Conservation (phyloP, 2,888 invertebrate genomes). For the Barypeithes pellucidus region DNA sequence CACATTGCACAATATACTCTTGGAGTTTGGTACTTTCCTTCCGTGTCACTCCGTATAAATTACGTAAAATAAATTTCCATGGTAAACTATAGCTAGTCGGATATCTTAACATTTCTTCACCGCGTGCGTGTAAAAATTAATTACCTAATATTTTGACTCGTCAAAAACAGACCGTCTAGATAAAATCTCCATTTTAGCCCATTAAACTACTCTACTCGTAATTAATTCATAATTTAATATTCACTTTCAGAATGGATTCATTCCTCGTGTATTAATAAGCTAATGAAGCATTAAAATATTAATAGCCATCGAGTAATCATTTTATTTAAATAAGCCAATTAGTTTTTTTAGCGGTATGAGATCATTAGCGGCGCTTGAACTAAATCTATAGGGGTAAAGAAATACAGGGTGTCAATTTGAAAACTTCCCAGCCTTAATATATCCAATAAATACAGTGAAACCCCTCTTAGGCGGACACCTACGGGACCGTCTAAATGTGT, state of each 20-base stretch:
- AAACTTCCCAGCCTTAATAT: too few species aligned
- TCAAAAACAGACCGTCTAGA: not conserved
- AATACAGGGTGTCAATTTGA: too few species aligned
- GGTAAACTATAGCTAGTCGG: too few species aligned
- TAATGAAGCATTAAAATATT: slow-evolving; percentile 42
- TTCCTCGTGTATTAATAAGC: slow-evolving; percentile 42
- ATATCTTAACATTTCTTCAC: too few species aligned
- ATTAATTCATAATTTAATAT: slow-evolving; percentile 44
- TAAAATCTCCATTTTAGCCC: slow-evolving; percentile 4
- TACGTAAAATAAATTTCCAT: too few species aligned
- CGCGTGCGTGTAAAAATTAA: not conserved
- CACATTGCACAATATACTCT: too few species aligned
- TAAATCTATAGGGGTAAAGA: too few species aligned
- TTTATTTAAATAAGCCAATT: slow-evolving; percentile 46
- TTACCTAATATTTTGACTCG: slow-evolving; percentile 4
- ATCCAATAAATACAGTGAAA: too few species aligned
- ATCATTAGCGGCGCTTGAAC: not conserved
- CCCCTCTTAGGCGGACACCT: too few species aligned
- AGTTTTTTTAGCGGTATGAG: slow-evolving; percentile 18
- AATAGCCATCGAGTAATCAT: slow-evolving; percentile 36
- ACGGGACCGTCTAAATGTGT: too few species aligned
- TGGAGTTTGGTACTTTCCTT: too few species aligned
- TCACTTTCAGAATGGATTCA: slow-evolving; percentile 39
- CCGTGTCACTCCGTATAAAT: too few species aligned
- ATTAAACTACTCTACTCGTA: slow-evolving; percentile 8